Percentiles rank a stretch among this genome's conserved stretches.
Evolutionary conservation across 2,888 invertebrate genomes (phyloP).

Genomic region (Ectropis crepuscularia): DNA sequence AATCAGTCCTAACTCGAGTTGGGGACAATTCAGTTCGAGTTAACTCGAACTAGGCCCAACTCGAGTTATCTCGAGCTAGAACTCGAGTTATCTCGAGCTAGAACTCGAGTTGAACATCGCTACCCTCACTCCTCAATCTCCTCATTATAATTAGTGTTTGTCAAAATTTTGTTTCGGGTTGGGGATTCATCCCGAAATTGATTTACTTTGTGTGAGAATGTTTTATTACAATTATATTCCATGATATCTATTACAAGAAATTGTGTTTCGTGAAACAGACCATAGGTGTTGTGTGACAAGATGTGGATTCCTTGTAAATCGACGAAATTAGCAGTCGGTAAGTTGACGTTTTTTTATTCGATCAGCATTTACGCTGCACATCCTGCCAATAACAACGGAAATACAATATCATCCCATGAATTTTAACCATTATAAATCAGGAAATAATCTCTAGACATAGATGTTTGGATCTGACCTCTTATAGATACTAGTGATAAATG

Average conservation of each 20-base stretch:
- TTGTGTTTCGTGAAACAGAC: not conserved
- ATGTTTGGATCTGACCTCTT: constrained; percentile 13
- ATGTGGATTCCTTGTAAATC: constrained; percentile 91
- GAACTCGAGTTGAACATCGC: too few species aligned
- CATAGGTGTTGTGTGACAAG: constrained; percentile 46
- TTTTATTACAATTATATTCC: constrained; percentile 47
- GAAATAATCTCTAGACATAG: constrained; percentile 30
- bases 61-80: too few species aligned
- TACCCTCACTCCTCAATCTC: too few species aligned
- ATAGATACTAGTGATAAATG: constrained; percentile 1
- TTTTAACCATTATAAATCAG: constrained; percentile 61
- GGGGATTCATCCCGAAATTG: constrained; percentile 45
- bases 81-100: too few species aligned
- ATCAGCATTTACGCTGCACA: constrained; percentile 61
- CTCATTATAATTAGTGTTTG: too few species aligned
- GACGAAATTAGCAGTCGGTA: constrained; percentile 90
- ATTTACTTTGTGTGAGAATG: constrained; percentile 50
- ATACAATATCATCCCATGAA: constrained; percentile 74
- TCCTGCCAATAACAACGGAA: constrained; percentile 77
- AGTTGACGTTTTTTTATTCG: constrained; percentile 74
- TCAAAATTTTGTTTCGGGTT: constrained; percentile 39
- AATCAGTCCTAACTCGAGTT: too few species aligned
- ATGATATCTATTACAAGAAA: constrained; percentile 27
- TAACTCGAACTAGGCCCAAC: too few species aligned
- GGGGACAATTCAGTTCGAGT: too few species aligned